Conservation (phyloP, 2,888 invertebrate genomes). For the Ornithoptera priamus region DNA sequence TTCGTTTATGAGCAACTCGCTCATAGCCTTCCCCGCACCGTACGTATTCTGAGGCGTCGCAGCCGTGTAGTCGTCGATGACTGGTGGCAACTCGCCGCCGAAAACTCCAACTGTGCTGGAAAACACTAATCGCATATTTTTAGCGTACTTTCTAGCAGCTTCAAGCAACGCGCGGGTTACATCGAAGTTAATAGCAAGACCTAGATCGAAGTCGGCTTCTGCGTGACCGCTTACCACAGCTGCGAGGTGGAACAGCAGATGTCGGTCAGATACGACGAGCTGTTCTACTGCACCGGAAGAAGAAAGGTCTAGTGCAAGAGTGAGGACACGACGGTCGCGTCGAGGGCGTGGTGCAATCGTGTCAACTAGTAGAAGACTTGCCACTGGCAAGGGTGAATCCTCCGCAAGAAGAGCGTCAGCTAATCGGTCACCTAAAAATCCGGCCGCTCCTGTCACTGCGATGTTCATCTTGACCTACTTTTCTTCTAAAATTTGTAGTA, state of each 20-base stretch:
- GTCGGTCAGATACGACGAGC: conserved; percentile 44
- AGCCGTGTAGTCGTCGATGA: conserved; percentile 53
- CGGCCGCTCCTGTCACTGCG: conserved; percentile 61
- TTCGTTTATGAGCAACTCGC: conserved; percentile 63
- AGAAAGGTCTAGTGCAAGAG: conserved; percentile 42
- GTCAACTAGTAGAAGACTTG: conserved; percentile 47
- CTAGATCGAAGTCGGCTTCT: conserved; percentile 64
- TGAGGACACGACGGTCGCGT: conserved; percentile 44
- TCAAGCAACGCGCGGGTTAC: conserved; percentile 62
- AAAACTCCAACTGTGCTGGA: conserved; percentile 61
- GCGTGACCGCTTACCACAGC: conserved; percentile 69
- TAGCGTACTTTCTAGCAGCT: conserved; percentile 46
- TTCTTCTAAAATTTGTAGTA: no score
- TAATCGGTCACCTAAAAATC: conserved; percentile 54
- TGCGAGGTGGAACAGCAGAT: conserved; percentile 62
- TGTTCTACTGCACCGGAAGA: conserved; percentile 44
- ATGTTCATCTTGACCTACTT: conserved; percentile 46
- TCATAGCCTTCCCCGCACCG: conserved; percentile 64
- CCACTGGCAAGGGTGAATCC: conserved; percentile 41
- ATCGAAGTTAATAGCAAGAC: conserved; percentile 62
- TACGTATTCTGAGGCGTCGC: conserved; percentile 63
- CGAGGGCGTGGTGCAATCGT: conserved; percentile 30
- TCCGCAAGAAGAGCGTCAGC: conserved; percentile 45
- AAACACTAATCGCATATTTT: conserved; percentile 52
- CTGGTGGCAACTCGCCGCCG: conserved; percentile 54